Evolutionary conservation across 2,113 vertebrate species (phyloP).

Genomic region (Lagopus muta): DNA sequence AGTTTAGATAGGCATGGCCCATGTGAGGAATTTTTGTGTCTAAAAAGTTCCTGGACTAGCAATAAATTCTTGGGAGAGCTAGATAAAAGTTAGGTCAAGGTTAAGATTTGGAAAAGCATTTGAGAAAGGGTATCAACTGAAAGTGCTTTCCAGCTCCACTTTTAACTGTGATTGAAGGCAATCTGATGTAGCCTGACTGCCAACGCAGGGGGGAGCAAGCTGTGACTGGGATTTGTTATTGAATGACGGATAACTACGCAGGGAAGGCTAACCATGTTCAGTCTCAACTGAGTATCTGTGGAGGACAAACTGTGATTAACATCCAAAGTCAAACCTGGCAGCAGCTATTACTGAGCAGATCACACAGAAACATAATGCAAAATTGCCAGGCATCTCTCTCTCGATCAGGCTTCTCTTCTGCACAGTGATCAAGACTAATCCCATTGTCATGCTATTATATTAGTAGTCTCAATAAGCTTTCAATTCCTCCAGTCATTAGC

Average conservation of each 20-base stretch:
- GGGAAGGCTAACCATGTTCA: not conserved
- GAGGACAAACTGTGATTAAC: slow-evolving; percentile 27
- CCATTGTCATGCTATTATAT: not conserved
- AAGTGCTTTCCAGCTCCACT: not conserved
- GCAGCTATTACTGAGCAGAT: not conserved
- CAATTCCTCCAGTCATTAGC: not conserved
- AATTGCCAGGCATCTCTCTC: not conserved
- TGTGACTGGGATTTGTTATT: not conserved
- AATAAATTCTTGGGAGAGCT: not conserved
- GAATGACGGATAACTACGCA: not conserved
- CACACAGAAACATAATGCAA: not conserved
- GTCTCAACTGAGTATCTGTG: rapidly evolving
- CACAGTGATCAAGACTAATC: slow-evolving; percentile 20
- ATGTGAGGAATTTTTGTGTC: rapidly evolving
- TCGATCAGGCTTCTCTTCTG: not conserved
- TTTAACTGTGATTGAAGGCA: not conserved
- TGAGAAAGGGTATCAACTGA: not conserved
- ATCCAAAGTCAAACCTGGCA: not conserved
- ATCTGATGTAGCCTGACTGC: not conserved
- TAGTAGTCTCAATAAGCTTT: not conserved
- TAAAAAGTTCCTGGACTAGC: not conserved
- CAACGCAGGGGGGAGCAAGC: not conserved
- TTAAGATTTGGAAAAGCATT: not conserved
- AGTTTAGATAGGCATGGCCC: not conserved
- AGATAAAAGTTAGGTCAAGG: not conserved